Evolutionary conservation across 2,797 vertebrate genomes (phyloP).

Genomic region (Pangasius sanitwongsei): DNA sequence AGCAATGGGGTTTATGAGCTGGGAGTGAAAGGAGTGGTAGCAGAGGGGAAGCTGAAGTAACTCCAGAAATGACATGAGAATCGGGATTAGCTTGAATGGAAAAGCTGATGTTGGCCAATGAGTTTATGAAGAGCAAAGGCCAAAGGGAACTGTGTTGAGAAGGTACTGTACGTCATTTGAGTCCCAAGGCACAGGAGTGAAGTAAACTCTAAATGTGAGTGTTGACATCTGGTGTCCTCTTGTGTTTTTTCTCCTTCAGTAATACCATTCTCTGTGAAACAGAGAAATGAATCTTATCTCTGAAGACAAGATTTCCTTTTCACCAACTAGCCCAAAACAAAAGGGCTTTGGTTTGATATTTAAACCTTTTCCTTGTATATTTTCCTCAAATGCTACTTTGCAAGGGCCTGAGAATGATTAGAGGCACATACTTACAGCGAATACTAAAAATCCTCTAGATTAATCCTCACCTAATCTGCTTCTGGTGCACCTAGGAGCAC

Average conservation of each 20-base stretch:
- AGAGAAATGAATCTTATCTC: constrained; percentile 31
- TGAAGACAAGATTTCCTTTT: neutral
- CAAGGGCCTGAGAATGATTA: neutral
- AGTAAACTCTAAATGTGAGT: constrained; percentile 22
- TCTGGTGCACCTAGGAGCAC: neutral
- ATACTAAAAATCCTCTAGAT: neutral
- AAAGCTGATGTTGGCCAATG: constrained; percentile 45
- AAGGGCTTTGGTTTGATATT: constrained; percentile 28
- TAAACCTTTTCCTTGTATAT: constrained; percentile 34
- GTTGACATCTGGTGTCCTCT: constrained; percentile 52
- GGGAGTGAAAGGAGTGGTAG: neutral
- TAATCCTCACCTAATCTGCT: neutral
- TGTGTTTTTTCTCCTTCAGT: constrained; percentile 62
- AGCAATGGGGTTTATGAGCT: constrained; percentile 25
- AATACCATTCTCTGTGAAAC: constrained; percentile 60
- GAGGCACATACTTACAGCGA: constrained; percentile 1
- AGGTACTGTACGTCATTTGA: constrained; percentile 63
- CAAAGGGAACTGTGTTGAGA: constrained; percentile 46
- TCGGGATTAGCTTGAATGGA: constrained; percentile 46
- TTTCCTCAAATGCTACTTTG: neutral
- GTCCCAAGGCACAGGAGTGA: constrained; percentile 69
- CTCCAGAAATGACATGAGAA: constrained; percentile 44
- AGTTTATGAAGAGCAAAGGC: constrained; percentile 35
- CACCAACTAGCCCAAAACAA: constrained; percentile 29
- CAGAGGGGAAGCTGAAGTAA: neutral